These are phyloP conservation scores for Agrilus cyanescens DNA, from an alignment of 2,888 invertebrate species.

Conservation along the genomic window DNA sequence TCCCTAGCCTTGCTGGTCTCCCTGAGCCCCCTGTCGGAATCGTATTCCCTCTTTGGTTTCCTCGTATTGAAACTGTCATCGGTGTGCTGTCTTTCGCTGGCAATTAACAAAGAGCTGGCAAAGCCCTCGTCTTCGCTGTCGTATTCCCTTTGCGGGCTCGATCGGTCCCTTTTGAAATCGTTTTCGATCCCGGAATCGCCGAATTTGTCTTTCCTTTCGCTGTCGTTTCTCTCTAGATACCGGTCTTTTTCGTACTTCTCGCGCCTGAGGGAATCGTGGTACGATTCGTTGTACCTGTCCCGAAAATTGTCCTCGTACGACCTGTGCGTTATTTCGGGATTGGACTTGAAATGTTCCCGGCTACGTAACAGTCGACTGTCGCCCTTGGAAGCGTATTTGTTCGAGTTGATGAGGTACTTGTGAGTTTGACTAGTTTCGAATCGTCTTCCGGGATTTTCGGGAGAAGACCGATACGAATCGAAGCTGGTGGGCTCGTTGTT, in stretches of 20 bases:
- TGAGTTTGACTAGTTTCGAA: constrained; percentile 29
- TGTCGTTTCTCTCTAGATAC: constrained; percentile 37
- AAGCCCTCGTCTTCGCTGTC: constrained; percentile 62
- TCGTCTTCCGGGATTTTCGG: constrained; percentile 36
- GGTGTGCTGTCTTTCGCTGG: constrained; percentile 61
- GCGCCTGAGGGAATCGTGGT: constrained; percentile 51
- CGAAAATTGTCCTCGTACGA: constrained; percentile 34
- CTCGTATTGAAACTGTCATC: constrained; percentile 44
- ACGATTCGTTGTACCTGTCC: constrained; percentile 25
- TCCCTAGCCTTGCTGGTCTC: constrained; percentile 16
- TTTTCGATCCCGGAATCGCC: constrained; percentile 75
- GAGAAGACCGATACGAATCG: constrained; percentile 48
- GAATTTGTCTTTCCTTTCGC: constrained; percentile 47
- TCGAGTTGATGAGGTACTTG: constrained; percentile 18
- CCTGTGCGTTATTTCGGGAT: constrained; percentile 47
- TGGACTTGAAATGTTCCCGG: constrained; percentile 47
- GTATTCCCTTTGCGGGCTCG: constrained; percentile 19
- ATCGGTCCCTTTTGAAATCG: constrained; percentile 56
- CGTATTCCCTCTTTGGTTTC: constrained; percentile 18
- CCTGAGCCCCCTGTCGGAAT: constrained; percentile 23
- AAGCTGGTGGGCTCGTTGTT: constrained; percentile 57
- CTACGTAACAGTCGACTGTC: constrained; percentile 24
- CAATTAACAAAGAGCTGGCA: constrained; percentile 56
- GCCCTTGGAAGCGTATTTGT: constrained; percentile 20
- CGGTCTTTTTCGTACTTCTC: constrained; percentile 41